Percentiles rank a stretch among this genome's conserved stretches.
These are phyloP conservation scores for Tautogolabrus adspersus DNA, from an alignment of 2,113 vertebrate genomes.

Conservation along the genomic window DNA sequence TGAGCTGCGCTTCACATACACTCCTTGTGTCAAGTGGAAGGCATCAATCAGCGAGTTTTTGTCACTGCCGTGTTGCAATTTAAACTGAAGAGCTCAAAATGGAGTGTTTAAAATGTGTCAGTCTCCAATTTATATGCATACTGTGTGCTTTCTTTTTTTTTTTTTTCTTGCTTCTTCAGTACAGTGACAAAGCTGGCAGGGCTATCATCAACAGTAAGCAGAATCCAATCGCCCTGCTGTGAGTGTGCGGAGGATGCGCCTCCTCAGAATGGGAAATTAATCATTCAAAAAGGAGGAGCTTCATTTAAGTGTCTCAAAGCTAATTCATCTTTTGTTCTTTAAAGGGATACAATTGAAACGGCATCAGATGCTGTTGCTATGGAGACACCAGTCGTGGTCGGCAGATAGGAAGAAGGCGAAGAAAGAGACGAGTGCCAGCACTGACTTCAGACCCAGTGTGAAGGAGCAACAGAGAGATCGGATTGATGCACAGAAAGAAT, in stretches of 20 bases:
- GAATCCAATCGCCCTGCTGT: conserved; percentile 27
- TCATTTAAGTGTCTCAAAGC: conserved; percentile 62
- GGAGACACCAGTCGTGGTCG: conserved; percentile 65
- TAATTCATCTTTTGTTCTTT: conserved; percentile 71
- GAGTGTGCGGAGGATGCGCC: conserved; percentile 16
- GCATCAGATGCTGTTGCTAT: conserved; percentile 71
- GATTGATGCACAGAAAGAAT: conserved; percentile 6
- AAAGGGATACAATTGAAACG: conserved; percentile 46
- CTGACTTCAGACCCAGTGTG: conserved; percentile 50
- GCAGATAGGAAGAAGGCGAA: conserved; percentile 39
- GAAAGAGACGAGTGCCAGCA: conserved; percentile 38
- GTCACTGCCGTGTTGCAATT: neutral
- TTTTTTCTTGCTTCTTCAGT: conserved; percentile 19
- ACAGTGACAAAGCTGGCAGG: conserved; percentile 18
- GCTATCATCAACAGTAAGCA: conserved; percentile 5
- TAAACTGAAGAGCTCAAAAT: conserved; percentile 22
- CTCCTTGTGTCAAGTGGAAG: neutral
- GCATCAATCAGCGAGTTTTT: conserved; percentile 15
- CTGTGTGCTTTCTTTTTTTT: neutral
- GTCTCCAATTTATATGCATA: conserved; percentile 24
- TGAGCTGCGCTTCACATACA: conserved; percentile 13
- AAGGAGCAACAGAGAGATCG: neutral
- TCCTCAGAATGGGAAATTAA: conserved; percentile 38
- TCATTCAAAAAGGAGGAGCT: conserved; percentile 43
- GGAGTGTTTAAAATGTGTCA: neutral